Conservation (phyloP, 2,113 vertebrate species). For the Cheirogaleus medius region DNA sequence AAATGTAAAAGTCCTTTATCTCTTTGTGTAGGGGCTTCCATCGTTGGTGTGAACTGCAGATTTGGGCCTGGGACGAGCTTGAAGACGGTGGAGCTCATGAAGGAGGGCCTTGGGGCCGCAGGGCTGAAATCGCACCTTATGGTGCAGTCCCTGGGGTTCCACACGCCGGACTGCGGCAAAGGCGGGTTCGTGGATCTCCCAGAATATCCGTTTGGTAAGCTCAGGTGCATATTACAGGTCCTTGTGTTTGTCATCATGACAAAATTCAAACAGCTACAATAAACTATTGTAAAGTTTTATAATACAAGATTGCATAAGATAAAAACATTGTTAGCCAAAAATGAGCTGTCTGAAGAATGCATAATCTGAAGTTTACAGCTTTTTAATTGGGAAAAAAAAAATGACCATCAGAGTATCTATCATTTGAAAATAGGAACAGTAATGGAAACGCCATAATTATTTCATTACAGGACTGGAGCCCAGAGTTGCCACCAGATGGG, state of each 20-base stretch:
- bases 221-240: fast-evolving
- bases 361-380: constrained; percentile 75
- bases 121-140: constrained; percentile 92
- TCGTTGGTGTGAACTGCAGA: constrained; percentile 94
- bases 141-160: constrained; percentile 91
- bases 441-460: background rate
- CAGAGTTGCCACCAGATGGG: constrained; percentile 93
- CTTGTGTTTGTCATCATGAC: background rate
- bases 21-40: constrained; percentile 88
- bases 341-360: constrained; percentile 86
- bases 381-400: background rate
- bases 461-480: constrained; percentile 80
- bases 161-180: constrained; percentile 94
- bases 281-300: background rate
- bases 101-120: constrained; percentile 89
- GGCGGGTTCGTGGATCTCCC: constrained; percentile 96
- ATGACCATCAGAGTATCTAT: constrained; percentile 73
- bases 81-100: constrained; percentile 92
- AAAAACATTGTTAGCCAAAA: background rate
- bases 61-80: constrained; percentile 92
- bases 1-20: background rate
- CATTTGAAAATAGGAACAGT: constrained; percentile 88
- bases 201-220: constrained; percentile 94
- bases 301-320: constrained; percentile 85
- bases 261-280: background rate